A percentile compares a stretch with the other conserved stretches of the same genome.
Evolutionary conservation across 2,113 vertebrate genomes (phyloP).

Genomic region (Pseudonaja textilis): DNA sequence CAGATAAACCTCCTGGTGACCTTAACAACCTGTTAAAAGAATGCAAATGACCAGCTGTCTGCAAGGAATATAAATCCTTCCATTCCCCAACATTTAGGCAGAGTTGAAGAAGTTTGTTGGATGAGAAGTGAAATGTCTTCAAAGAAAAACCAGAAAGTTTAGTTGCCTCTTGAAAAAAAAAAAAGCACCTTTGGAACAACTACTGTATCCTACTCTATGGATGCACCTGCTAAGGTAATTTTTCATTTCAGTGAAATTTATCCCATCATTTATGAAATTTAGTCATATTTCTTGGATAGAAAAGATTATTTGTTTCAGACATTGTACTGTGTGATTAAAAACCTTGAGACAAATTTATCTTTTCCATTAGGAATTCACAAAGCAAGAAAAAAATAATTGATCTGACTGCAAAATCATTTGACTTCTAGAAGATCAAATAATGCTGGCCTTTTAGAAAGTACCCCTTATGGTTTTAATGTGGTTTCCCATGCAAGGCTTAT

Average conservation of each 20-base stretch:
- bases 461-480: constrained; percentile 9
- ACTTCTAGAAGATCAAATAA: constrained; percentile 37
- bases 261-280: background rate
- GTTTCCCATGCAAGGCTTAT: constrained; percentile 29
- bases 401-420: constrained; percentile 45
- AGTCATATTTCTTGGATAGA: background rate
- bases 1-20: no score
- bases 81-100: no score
- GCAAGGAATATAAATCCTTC: no score
- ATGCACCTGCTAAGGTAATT: background rate
- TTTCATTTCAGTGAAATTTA: background rate
- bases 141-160: no score
- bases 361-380: constrained; percentile 7
- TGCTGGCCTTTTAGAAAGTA: constrained; percentile 29
- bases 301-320: background rate
- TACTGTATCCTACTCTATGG: background rate
- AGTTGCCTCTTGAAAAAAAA: no score
- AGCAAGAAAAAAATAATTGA: background rate
- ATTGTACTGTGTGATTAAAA: background rate
- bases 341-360: constrained; percentile 3
- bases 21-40: no score
- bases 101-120: no score
- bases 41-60: no score
- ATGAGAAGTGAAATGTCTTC: no score
- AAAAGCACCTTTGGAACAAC: no score